phyloP scores from a whole-genome alignment of 2,113 vertebrate genomes.

The Aix galericulata region DNA sequence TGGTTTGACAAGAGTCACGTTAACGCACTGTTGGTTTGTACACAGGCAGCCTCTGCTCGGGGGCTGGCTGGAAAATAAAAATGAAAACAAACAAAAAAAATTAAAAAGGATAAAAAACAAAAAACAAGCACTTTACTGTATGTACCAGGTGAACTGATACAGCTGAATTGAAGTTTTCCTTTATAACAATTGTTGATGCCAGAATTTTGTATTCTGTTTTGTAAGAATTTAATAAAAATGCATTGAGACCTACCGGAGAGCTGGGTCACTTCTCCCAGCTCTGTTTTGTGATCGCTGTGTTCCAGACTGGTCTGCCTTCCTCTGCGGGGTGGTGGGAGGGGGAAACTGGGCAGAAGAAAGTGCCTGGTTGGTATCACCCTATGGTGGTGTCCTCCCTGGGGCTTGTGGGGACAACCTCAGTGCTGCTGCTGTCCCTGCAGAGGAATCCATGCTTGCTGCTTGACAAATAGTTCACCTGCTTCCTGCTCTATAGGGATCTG shows the following conservation, averaged over 20 bases:
- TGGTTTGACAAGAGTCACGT: slow-evolving; percentile 34
- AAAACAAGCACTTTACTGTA: slow-evolving; percentile 96
- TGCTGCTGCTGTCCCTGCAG: neutral
- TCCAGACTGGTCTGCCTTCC: neutral
- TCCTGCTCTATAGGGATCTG: neutral
- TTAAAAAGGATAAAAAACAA: slow-evolving; percentile 11
- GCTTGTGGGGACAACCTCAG: no score
- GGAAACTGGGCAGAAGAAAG: neutral
- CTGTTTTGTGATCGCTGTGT: rapidly evolving
- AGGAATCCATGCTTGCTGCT: neutral
- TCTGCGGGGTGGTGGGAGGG: neutral
- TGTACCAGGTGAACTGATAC: slow-evolving; percentile 90
- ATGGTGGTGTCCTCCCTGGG: neutral
- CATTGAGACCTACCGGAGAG: slow-evolving; percentile 71
- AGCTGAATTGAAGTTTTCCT: slow-evolving; percentile 83
- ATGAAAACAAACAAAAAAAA: neutral
- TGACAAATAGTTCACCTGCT: neutral
- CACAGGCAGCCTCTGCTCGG: neutral
- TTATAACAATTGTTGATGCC: slow-evolving; percentile 83
- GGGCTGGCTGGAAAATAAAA: slow-evolving; percentile 53
- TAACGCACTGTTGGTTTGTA: slow-evolving; percentile 43
- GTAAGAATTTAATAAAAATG: slow-evolving; percentile 92
- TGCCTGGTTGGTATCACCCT: no score
- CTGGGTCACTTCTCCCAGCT: neutral
- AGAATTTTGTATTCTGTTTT: slow-evolving; percentile 98